phyloP scores from a whole-genome alignment of 2,113 vertebrate species.

The Prionailurus viverrinus region DNA sequence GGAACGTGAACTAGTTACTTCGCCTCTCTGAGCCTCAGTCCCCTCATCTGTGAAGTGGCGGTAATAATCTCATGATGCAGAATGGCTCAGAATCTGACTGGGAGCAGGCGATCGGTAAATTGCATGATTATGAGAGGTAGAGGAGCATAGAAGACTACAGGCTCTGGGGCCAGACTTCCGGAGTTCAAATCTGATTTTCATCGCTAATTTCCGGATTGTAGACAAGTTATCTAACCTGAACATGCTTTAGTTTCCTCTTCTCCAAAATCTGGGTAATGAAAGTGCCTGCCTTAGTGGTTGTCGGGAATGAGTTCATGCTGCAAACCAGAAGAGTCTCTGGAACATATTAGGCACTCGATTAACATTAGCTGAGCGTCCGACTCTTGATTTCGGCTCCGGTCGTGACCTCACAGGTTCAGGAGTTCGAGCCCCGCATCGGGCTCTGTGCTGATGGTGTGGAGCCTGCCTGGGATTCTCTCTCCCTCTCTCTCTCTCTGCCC shows the following conservation, averaged over 20 bases:
- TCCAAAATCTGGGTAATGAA: background rate
- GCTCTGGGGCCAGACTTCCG: background rate
- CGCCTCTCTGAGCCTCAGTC: background rate
- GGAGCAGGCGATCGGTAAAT: background rate
- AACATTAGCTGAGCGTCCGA: background rate
- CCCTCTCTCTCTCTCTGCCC: no score
- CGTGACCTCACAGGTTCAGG: no score
- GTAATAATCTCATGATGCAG: slow-evolving; percentile 13
- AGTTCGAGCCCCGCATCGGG: no score
- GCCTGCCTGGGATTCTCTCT: no score
- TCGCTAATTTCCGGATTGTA: slow-evolving; percentile 1
- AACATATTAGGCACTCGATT: background rate
- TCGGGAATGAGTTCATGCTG: background rate
- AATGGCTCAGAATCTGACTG: background rate
- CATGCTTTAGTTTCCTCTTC: background rate
- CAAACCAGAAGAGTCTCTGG: slow-evolving; percentile 12
- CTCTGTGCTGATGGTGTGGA: no score
- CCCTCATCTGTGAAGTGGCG: background rate
- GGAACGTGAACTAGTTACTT: background rate
- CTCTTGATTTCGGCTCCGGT: no score
- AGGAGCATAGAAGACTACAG: background rate
- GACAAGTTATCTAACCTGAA: background rate
- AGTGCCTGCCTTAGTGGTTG: background rate
- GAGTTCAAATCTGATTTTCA: slow-evolving; percentile 37
- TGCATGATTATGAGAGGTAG: background rate